Base-by-base conservation (phyloP, 1,140 invertebrate species). In the Halesus radiatus region DNA sequence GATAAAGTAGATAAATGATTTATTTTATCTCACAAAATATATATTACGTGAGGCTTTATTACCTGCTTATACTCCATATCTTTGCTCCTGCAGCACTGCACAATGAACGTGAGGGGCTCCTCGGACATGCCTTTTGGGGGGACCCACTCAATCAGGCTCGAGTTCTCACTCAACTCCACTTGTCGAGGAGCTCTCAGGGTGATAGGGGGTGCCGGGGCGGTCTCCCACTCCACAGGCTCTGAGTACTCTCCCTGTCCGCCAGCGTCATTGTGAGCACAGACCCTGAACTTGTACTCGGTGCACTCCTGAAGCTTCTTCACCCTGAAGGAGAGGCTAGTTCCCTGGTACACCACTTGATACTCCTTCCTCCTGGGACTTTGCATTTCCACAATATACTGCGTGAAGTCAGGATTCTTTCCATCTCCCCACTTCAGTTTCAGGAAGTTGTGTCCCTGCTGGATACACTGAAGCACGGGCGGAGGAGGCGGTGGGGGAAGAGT, bases 381-480 rank as follows among this genome's bases (percentile, higher is more conserved):
- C 93, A 95, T 95, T 89, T 96, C 95, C 66, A 97, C 90, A 80
- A 91, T 93, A 88, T 95, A 97, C 83, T 94, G 93, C 13, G 94
- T 93, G 83, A 92, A 93, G 84, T 94, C 93, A 13, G 89, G 84
- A 81, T 92, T 93, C 83, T 91, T 91, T 15, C 91, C 91, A 56
- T 95, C 93, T 18, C 92, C 93, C 96, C 96, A 98, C 86, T 96
- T 96, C 20, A 98, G 89, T 85, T 96, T 96, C 66, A 98, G 90
- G 87, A 93, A 94, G 88, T 96, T 96, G 87, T 96, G 94, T 1
- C 92, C 93, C 6, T 90, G 88, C 58, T 91, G 91, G 7, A 93
- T 90, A 86, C 94, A 95, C 84, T 95, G 93, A 15, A 97, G 88
- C 58, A 87, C 87, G 1, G 96, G 96, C 22, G 96, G 94, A 3